Evolutionary conservation across 1,140 invertebrate species (phyloP), one percentile per base, ranked within the genome.

Genomic region (Thalassaphorura encarpata): DNA sequence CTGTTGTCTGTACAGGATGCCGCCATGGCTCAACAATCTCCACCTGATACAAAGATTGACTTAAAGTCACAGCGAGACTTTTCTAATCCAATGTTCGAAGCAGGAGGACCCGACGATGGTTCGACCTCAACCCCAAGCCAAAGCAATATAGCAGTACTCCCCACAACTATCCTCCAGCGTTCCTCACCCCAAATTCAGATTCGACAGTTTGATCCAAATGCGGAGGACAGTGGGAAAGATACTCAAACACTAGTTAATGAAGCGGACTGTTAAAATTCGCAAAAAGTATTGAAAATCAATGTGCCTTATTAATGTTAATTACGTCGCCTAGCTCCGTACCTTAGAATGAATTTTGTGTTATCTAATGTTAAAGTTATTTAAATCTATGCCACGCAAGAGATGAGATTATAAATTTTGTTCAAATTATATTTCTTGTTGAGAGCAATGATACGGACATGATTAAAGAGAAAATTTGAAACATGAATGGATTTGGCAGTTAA

Each of bases 71-170:
- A n/a, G n/a, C 28, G 89, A 49, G 90, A 96, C 72, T 95, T 96
- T 73, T 86, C 84, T 67, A 96, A 95, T 75, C 92, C 92, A 11
- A 93, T 97, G 89, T 97, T 94, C 70, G 91, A 96, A 67, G 89
- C 70, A 80, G 1, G 81, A 87, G 11, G n/a, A 3, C 33, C 47
- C 16, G 42, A 52, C 1, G 48, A 43, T 24, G 53, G 41, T 19
- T 16, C 36, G 3, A 42, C 27, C 18, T 36, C 52, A 51, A 36
- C 11, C 33, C n/a, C n/a, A n/a, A 42, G 39, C 8, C 18, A 27
- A 33, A 18, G 81, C 46, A 82, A 53, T 16, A 71, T 83, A 36
- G 80, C 87, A 46, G 75, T 87, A 27, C 80, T 85, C 26, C 88
- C 88, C 21, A 89, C 87, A 51, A 85, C 83, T 66, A 76, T 87